These are phyloP conservation scores for Tetramorium alpestre DNA, from an alignment of 1,140 invertebrate species.

Conservation along the genomic window DNA sequence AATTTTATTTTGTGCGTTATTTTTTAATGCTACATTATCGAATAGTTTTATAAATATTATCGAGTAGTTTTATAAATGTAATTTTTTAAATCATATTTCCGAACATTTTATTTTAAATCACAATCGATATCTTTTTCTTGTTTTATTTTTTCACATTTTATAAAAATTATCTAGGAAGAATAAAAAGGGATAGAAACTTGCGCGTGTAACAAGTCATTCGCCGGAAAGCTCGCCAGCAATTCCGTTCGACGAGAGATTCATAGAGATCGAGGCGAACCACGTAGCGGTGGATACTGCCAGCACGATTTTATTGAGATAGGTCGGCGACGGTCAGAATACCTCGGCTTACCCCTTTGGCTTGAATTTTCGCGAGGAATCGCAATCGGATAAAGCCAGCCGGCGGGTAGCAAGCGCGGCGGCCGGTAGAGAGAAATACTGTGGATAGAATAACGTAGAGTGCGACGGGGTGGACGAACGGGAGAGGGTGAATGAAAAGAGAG, in stretches of 20 bases:
- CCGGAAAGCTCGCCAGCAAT: slow-evolving; percentile 18
- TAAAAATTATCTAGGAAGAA: not conserved
- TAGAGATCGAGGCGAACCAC: slow-evolving; percentile 49
- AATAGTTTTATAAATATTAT: not conserved
- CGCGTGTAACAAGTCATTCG: slow-evolving; percentile 14
- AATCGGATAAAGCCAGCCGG: slow-evolving; percentile 62
- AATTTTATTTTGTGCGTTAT: not conserved
- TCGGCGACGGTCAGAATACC: slow-evolving; percentile 56
- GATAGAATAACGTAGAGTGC: slow-evolving; percentile 67
- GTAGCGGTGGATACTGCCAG: slow-evolving; percentile 33
- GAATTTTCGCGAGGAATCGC: slow-evolving; percentile 59
- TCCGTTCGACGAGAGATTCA: slow-evolving; percentile 32
- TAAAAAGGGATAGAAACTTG: not conserved
- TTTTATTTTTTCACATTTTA: not conserved
- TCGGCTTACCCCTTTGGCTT: slow-evolving; percentile 58
- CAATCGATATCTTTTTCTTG: not conserved
- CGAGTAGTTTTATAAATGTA: not conserved
- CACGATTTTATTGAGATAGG: slow-evolving; percentile 58
- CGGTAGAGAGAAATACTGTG: slow-evolving; percentile 71
- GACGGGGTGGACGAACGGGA: slow-evolving; percentile 50
- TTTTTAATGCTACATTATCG: no score
- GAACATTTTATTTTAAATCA: not conserved
- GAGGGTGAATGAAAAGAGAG: slow-evolving; percentile 55
- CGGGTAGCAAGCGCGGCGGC: slow-evolving; percentile 29
- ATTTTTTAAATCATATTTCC: not conserved